phyloP scores from a whole-genome alignment of 1,140 invertebrate species.

The Hylyphantes graminicola region DNA sequence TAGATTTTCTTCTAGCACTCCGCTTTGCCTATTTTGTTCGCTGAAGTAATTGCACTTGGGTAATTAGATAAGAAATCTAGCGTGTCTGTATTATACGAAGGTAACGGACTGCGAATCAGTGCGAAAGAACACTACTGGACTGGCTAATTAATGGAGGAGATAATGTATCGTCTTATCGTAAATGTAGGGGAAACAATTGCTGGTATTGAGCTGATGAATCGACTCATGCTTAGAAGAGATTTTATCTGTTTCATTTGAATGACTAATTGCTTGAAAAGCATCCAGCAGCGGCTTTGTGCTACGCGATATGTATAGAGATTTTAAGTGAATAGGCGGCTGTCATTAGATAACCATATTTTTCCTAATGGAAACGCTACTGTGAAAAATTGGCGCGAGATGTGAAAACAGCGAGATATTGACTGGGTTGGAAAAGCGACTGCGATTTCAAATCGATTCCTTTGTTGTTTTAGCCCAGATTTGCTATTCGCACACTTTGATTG shows the following conservation, averaged over 20 bases:
- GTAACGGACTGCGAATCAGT: slow-evolving; percentile 53
- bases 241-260: slow-evolving; percentile 58
- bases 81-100: slow-evolving; percentile 53
- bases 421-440: too few species aligned
- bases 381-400: too few species aligned
- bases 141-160: slow-evolving; percentile 57
- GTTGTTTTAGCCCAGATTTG: too few species aligned
- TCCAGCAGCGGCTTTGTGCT: slow-evolving; percentile 25
- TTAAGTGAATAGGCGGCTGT: slow-evolving; percentile 33
- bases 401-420: too few species aligned
- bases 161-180: slow-evolving; percentile 58
- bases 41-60: slow-evolving; percentile 48
- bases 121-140: slow-evolving; percentile 48
- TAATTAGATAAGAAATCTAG: slow-evolving; percentile 60
- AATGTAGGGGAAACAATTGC: slow-evolving; percentile 55
- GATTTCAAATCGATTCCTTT: too few species aligned
- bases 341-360: slow-evolving; percentile 13
- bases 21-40: slow-evolving; percentile 43
- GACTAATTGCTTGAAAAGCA: slow-evolving; percentile 56
- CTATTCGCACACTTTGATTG: too few species aligned
- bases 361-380: too few species aligned
- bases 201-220: slow-evolving; percentile 56
- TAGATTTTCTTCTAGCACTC: slow-evolving; percentile 35
- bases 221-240: slow-evolving; percentile 48
- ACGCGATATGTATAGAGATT: slow-evolving; percentile 30